These are phyloP conservation scores for Glossophaga mutica DNA, from an alignment of 2,797 vertebrate species.

Conservation along the genomic window DNA sequence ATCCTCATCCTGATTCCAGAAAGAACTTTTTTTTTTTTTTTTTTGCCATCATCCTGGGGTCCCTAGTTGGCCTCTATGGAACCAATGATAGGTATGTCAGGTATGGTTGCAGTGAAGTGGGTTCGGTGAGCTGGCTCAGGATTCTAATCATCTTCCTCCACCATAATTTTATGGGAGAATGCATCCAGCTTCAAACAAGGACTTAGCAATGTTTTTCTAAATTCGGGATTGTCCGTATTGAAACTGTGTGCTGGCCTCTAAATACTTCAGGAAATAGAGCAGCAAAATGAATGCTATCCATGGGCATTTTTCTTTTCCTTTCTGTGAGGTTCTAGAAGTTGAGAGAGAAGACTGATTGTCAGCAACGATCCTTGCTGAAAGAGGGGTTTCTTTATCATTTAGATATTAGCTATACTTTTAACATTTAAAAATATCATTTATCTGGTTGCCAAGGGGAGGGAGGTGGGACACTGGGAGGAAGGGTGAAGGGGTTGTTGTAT, in stretches of 20 bases:
- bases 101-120: background rate
- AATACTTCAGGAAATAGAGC: background rate
- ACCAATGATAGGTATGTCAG: background rate
- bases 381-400: background rate
- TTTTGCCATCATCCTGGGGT: background rate
- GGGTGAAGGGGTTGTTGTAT: too few species aligned
- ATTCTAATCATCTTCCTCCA: background rate
- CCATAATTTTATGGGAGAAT: background rate
- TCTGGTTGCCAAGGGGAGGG: background rate
- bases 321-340: background rate
- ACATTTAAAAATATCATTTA: background rate
- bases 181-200: background rate
- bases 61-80: background rate
- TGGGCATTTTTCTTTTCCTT: background rate
- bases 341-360: background rate
- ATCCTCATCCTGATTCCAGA: background rate
- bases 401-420: background rate
- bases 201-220: background rate
- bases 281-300: background rate
- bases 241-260: background rate
- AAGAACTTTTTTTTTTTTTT: background rate
- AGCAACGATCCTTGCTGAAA: background rate
- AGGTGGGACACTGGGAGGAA: background rate
- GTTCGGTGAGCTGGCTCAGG: background rate
- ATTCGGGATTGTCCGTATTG: background rate